Conservation (phyloP, 2,113 vertebrate species). For the Callocephalon fimbriatum region DNA sequence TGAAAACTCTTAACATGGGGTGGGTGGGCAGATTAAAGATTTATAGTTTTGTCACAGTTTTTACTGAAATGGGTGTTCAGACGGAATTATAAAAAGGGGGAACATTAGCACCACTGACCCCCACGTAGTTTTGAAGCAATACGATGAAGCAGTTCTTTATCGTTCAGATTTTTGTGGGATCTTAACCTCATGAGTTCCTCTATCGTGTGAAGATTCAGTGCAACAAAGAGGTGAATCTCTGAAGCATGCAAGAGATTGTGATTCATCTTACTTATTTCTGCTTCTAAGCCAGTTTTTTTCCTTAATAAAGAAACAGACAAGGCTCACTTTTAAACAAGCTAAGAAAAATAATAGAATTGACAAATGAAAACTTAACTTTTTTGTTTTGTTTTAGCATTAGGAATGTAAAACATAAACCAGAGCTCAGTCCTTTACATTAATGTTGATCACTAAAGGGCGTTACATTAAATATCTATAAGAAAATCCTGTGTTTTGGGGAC, state of each 20-base stretch:
- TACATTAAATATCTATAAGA: neutral
- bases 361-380: neutral
- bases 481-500: neutral
- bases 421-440: neutral
- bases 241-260: neutral
- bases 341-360: neutral
- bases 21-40: neutral
- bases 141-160: neutral
- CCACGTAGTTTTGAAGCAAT: neutral
- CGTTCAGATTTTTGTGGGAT: neutral
- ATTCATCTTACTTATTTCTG: neutral
- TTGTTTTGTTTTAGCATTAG: neutral
- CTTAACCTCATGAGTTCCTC: neutral
- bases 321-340: neutral
- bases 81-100: fast-evolving
- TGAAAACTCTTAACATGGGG: neutral
- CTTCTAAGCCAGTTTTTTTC: neutral
- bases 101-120: neutral
- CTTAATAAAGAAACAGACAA: neutral
- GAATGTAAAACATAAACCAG: neutral
- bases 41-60: neutral
- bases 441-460: neutral
- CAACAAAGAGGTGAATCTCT: neutral
- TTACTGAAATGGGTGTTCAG: neutral
- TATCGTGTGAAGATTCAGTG: neutral